These are phyloP conservation scores for Xenus cinereus DNA, from an alignment of 2,113 vertebrate species.

Conservation along the genomic window DNA sequence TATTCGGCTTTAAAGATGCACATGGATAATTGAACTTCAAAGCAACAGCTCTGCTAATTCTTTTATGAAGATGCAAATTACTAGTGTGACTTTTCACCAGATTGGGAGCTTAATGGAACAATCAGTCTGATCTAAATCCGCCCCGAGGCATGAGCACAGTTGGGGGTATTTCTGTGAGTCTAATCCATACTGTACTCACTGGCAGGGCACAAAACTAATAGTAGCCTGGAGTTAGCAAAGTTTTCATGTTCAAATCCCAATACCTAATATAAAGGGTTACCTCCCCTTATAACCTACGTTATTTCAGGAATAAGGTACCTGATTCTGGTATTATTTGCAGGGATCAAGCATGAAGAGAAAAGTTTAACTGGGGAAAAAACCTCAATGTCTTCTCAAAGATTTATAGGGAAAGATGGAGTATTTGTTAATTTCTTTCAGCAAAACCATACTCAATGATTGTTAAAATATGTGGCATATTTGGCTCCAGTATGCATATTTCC, in stretches of 20 bases:
- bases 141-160: neutral
- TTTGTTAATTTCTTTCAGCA: neutral
- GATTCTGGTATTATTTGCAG: neutral
- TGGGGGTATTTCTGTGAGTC: neutral
- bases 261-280: neutral
- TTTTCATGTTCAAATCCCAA: neutral
- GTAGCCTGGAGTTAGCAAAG: conserved; percentile 18
- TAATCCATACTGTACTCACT: conserved; percentile 15
- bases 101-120: conserved; percentile 46
- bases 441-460: neutral
- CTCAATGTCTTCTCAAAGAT: neutral
- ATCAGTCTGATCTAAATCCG: conserved; percentile 28
- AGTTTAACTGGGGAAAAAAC: neutral
- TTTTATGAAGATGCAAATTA: conserved; percentile 70
- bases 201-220: conserved; percentile 7
- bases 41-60: conserved; percentile 43
- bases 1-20: conserved; percentile 29
- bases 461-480: neutral
- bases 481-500: neutral
- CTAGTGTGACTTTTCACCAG: conserved; percentile 49
- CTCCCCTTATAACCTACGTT: neutral
- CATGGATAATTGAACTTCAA: conserved; percentile 58
- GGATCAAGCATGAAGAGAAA: neutral
- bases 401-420: neutral
- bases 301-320: neutral